Conservation (phyloP, 2,888 invertebrate genomes). For the Lottia scabra region DNA sequence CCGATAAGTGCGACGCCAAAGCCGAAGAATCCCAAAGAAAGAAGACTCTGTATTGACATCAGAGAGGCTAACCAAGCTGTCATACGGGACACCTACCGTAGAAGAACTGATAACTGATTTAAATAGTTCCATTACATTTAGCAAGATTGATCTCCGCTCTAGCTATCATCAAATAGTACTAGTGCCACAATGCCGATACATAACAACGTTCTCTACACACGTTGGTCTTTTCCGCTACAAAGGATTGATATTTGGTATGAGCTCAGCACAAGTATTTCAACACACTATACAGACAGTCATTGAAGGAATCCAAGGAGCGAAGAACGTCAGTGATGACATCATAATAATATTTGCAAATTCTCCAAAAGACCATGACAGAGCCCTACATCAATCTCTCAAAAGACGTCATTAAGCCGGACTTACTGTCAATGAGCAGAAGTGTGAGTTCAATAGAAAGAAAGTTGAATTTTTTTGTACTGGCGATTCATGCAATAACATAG, state of each 20-base stretch:
- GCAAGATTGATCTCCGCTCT: constrained; percentile 36
- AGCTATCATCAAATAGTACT: constrained; percentile 45
- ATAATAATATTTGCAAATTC: constrained; percentile 22
- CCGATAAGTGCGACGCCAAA: constrained; percentile 27
- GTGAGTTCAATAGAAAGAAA: constrained; percentile 18
- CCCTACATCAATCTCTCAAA: constrained; percentile 11
- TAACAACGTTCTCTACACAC: constrained; percentile 40
- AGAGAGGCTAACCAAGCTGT: constrained; percentile 37
- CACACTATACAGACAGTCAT: constrained; percentile 9
- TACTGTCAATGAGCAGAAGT: constrained; percentile 25
- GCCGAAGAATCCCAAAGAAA: constrained; percentile 28
- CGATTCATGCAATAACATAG: no score
- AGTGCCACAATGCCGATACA: constrained; percentile 30
- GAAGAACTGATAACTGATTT: constrained; percentile 37
- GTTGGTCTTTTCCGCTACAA: constrained; percentile 30
- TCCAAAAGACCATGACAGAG: constrained; percentile 20
- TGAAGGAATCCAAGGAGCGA: constrained; percentile 12
- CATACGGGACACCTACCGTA: constrained; percentile 34
- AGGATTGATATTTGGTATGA: constrained; percentile 11
- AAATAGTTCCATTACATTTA: constrained; percentile 37
- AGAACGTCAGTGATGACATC: constrained; percentile 29
- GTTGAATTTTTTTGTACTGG: constrained; percentile 29
- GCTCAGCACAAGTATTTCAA: constrained; percentile 28
- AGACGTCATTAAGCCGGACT: constrained; percentile 18
- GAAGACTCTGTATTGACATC: constrained; percentile 45